phyloP scores from a whole-genome alignment of 2,797 vertebrate species.

The Crocidura indochinensis region DNA sequence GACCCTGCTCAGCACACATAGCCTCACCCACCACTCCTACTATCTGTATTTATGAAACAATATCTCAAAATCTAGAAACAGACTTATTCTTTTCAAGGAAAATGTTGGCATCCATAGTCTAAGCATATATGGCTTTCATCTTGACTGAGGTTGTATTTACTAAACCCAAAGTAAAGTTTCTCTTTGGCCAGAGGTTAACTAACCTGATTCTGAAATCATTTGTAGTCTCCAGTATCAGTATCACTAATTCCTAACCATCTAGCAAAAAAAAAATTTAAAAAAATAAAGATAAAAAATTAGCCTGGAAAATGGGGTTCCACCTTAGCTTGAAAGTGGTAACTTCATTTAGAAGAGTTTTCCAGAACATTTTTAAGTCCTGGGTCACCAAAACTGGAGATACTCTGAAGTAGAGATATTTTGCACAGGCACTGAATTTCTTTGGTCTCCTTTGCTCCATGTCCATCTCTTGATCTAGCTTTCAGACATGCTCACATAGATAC shows the following conservation, averaged over 20 bases:
- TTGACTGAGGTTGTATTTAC: background rate
- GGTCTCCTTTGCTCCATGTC: background rate
- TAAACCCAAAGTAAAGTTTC: conserved; percentile 12
- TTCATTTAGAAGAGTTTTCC: background rate
- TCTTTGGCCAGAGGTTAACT: background rate
- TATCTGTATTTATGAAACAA: background rate
- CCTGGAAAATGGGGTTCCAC: background rate
- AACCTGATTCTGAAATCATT: conserved; percentile 7
- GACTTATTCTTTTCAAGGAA: conserved; percentile 38
- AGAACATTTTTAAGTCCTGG: background rate
- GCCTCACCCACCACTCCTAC: too few species aligned
- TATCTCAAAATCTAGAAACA: conserved; percentile 26
- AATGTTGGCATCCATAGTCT: background rate
- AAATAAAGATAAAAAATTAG: background rate
- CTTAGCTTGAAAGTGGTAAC: background rate
- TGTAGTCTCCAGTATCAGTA: conserved; percentile 32
- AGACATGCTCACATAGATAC: too few species aligned
- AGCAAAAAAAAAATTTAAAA: background rate
- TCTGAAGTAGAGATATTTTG: background rate
- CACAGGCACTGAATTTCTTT: background rate
- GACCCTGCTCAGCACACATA: background rate
- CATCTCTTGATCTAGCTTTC: background rate
- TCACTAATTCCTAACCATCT: conserved; percentile 42
- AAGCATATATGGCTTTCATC: background rate
- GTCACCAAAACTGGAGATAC: background rate